phyloP scores from a whole-genome alignment of 2,888 invertebrate species.

The Agrochola macilenta region DNA sequence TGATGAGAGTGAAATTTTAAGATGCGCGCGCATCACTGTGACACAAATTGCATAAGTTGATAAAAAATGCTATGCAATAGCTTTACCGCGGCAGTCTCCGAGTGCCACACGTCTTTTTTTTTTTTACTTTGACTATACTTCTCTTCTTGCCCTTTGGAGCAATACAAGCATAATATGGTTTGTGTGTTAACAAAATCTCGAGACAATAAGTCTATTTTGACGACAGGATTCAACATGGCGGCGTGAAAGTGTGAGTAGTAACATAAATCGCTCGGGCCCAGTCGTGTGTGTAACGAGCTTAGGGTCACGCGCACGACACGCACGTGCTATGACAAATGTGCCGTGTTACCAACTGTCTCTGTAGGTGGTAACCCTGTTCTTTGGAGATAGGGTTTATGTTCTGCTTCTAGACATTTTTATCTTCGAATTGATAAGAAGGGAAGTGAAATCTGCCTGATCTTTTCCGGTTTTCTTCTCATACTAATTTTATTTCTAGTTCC shows the following conservation, averaged over 20 bases:
- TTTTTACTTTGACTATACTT: no score
- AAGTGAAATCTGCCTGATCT: background rate
- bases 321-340: slow-evolving; percentile 61
- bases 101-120: no score
- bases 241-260: slow-evolving; percentile 47
- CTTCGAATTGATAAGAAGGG: background rate
- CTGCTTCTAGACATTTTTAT: background rate
- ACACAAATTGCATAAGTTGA: no score
- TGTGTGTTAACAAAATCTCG: background rate
- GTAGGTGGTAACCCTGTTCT: slow-evolving; percentile 42
- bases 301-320: slow-evolving; percentile 59
- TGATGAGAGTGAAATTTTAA: no score
- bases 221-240: slow-evolving; percentile 16
- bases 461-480: background rate
- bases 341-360: slow-evolving; percentile 15
- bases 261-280: slow-evolving; percentile 53
- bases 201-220: slow-evolving; percentile 26
- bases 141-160: background rate
- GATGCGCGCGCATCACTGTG: no score
- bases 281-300: slow-evolving; percentile 54
- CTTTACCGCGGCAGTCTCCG: no score
- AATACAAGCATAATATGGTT: background rate
- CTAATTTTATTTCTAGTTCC: background rate
- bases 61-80: no score
- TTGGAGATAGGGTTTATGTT: background rate